A percentile compares a stretch with the other conserved stretches of the same genome.
phyloP scores from a whole-genome alignment of 1,140 invertebrate species.

The Zeugodacus cucurbitae region DNA sequence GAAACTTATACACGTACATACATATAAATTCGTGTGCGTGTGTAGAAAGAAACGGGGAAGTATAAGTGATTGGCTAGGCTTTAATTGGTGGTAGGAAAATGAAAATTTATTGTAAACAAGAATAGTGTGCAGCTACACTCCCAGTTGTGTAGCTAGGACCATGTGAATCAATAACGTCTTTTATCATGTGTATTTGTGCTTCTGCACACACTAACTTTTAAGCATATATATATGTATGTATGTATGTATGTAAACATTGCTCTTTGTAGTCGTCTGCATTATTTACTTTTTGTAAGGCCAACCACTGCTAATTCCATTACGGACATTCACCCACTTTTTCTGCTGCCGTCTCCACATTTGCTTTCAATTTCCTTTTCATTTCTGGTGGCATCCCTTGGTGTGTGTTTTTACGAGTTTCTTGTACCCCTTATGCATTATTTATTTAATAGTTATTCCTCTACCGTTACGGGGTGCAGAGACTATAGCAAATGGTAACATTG shows the following conservation, averaged over 20 bases:
- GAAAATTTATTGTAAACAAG: not conserved
- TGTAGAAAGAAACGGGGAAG: not conserved
- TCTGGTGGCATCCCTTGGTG: not conserved
- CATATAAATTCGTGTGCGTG: not conserved
- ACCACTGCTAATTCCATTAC: not conserved
- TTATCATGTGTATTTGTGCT: not conserved
- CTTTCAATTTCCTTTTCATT: conserved; percentile 3
- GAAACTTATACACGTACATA: not conserved
- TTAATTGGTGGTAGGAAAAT: not conserved
- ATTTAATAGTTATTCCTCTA: not conserved
- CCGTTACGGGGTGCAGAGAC: not conserved
- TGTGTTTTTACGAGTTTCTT: too few species aligned
- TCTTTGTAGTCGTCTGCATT: not conserved
- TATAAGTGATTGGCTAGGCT: not conserved
- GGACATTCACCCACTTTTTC: not conserved
- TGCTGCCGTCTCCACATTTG: not conserved
- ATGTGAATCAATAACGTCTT: not conserved
- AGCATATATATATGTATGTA: not conserved
- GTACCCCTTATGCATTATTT: not conserved
- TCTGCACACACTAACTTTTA: not conserved
- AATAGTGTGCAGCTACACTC: not conserved
- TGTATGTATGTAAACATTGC: not conserved
- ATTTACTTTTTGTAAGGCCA: not conserved
- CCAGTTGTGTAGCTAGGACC: too few species aligned
- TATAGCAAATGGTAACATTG: too few species aligned